Evolutionary conservation across 2,113 vertebrate genomes (phyloP).

Genomic region (Lonchura striata): DNA sequence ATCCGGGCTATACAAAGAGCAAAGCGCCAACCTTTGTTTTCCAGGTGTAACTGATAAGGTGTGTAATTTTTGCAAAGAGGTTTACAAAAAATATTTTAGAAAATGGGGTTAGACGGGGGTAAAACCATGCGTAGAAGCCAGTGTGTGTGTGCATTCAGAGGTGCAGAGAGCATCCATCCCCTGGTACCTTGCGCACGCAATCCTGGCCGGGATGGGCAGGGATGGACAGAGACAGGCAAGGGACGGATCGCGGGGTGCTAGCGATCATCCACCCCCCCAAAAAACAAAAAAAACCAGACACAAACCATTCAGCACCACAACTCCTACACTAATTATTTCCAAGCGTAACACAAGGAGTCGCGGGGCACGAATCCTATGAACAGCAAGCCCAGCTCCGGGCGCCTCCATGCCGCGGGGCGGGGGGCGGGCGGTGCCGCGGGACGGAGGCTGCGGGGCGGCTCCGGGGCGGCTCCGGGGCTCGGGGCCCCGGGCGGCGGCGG

Average conservation of each 20-base stretch:
- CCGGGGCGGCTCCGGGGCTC: background rate
- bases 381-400: rapidly evolving
- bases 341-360: background rate
- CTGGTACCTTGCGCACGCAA: background rate
- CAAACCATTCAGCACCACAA: background rate
- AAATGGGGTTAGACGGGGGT: background rate
- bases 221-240: background rate
- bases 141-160: rapidly evolving
- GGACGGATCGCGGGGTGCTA: background rate
- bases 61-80: background rate
- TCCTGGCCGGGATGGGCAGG: background rate
- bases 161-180: no score
- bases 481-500: background rate
- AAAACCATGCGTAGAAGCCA: rapidly evolving
- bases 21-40: background rate
- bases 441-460: background rate
- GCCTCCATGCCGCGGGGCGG: no score
- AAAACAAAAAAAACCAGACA: background rate
- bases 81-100: background rate
- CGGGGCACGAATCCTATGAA: background rate
- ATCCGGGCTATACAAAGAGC: background rate
- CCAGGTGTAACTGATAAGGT: background rate
- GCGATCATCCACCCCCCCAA: background rate
- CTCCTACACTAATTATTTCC: background rate
- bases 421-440: background rate